Evolutionary conservation across 2,113 vertebrate species (phyloP), one percentile per base, ranked within the genome.

Genomic region (Ellobius talpinus): DNA sequence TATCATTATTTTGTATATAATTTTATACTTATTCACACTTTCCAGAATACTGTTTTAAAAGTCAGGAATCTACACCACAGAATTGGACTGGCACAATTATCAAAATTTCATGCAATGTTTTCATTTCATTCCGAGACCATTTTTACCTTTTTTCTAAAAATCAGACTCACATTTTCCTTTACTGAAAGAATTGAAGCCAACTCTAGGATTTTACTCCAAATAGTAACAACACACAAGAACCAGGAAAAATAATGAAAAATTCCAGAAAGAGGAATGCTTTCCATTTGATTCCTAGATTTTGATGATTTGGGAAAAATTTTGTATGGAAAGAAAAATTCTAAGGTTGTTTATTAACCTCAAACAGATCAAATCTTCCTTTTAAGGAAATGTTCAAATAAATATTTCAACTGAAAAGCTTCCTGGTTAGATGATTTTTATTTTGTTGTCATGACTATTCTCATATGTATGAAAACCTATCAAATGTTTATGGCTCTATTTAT

Each of bases 231-330:
- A 77, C n/a, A 89, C 13, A 95, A 90, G 55, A 89, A 72, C 16
- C 14, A 76, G 72, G 68, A 55, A 47, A 95, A 94, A n/a, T 0
- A 0, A 50, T 81, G 68, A 24, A 74, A 93, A 89, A 16, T 92
- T 88, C 3, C 9, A 52, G 13, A 74, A 81, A 74, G 10, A 94
- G 42, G 76, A 95, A 87, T n/a, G 9, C 70, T 36, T 95, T 95
- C 61, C n/a, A 82, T 90, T 95, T 96, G 55, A 39, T 95, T 82
- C 33, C 61, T 93, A 87, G 78, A 89, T 29, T 70, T 90, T 82
- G 66, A 97, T 95, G 85, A 96, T 42, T 94, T 66, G 94, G 68
- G 47, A 87, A 90, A 33, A 95, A 92, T 68, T 94, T 50, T 68
- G 12, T 72, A 36, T 84, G 7, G 21, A 88, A 36, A 95, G 70